Evolutionary conservation across 2,113 vertebrate species (phyloP).

Genomic region (Panurus biarmicus): DNA sequence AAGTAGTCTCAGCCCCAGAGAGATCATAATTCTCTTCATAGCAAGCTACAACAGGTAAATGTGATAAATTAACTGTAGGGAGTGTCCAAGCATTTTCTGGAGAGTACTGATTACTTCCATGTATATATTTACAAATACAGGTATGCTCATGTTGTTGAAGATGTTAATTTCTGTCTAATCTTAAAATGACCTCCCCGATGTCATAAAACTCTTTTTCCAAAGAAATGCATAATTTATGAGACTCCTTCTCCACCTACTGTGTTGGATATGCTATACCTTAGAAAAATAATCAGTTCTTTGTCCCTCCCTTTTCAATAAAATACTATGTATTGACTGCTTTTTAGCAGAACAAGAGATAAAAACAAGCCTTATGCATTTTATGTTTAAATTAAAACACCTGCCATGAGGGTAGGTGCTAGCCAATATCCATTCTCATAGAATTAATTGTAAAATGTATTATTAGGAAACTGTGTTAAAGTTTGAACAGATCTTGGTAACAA

Average conservation of each 20-base stretch:
- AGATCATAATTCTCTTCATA: not conserved
- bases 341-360: not conserved
- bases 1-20: slow-evolving; percentile 7
- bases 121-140: not conserved
- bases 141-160: not conserved
- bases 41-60: slow-evolving; percentile 14
- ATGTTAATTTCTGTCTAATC: not conserved
- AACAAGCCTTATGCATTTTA: not conserved
- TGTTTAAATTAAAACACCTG: not conserved
- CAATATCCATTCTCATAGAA: not conserved
- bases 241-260: not conserved
- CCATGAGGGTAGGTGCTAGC: not conserved
- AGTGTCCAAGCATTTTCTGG: not conserved
- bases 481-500: not conserved
- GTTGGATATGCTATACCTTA: not conserved
- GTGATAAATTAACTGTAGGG: not conserved
- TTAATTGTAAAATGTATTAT: not conserved
- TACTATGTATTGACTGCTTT: not conserved
- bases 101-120: not conserved
- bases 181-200: not conserved
- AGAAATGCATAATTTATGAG: not conserved
- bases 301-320: not conserved
- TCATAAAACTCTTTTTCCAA: not conserved
- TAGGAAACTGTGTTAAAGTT: not conserved
- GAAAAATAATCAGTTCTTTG: not conserved